Percentiles rank a stretch among this genome's conserved stretches.
Conservation (phyloP, 2,888 invertebrate species). For the Meta bourneti region DNA sequence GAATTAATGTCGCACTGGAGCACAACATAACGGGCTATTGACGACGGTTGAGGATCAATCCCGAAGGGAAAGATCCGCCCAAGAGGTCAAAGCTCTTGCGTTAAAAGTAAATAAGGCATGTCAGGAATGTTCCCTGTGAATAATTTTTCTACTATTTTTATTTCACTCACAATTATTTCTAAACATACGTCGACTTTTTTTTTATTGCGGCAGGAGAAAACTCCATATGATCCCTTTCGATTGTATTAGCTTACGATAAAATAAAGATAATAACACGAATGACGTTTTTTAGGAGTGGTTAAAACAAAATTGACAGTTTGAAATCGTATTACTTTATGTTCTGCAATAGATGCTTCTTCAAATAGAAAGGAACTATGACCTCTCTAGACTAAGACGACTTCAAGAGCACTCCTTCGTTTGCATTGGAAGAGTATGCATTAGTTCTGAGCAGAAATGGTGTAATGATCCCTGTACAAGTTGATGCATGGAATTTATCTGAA, state of each 20-base stretch:
- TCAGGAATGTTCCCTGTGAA: too few relatives aligned
- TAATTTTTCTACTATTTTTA: background rate
- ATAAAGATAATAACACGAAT: background rate
- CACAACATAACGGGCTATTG: too few relatives aligned
- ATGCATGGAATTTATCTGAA: background rate
- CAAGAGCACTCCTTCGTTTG: background rate
- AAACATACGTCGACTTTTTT: background rate
- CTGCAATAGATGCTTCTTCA: background rate
- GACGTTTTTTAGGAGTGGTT: background rate
- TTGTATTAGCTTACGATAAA: background rate
- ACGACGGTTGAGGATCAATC: too few relatives aligned
- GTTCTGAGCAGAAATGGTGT: background rate
- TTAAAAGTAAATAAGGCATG: too few relatives aligned
- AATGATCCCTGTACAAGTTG: background rate
- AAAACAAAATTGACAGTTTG: background rate
- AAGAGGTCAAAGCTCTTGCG: too few relatives aligned
- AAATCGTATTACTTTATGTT: background rate
- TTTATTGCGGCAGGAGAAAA: background rate
- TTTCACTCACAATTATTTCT: background rate
- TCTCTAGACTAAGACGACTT: background rate
- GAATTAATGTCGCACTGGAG: too few relatives aligned
- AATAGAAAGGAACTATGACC: background rate
- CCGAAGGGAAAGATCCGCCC: too few relatives aligned
- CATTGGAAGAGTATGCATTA: background rate
- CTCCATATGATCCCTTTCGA: background rate